phyloP scores from a whole-genome alignment of 2,113 vertebrate species.

The Campylomormyrus tamandua region DNA sequence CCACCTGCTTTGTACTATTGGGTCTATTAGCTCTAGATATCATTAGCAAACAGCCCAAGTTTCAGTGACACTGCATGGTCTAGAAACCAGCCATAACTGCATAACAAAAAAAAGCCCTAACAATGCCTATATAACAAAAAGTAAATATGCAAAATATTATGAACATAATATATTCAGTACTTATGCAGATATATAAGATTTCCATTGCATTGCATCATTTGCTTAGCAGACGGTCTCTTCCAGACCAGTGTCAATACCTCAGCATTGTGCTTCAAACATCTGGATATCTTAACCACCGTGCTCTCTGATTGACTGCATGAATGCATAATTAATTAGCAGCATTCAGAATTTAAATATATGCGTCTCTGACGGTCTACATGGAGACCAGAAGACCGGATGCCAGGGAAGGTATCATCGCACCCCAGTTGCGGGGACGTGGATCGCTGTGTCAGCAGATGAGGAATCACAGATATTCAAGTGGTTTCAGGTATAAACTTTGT shows the following conservation, averaged over 20 bases:
- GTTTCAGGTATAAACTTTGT: not conserved
- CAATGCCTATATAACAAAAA: slow-evolving; percentile 1
- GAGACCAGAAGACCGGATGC: not conserved
- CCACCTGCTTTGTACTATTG: not conserved
- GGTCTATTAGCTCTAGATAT: not conserved
- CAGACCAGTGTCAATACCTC: slow-evolving; percentile 6
- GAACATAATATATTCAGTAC: not conserved
- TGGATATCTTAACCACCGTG: not conserved
- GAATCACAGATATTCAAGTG: not conserved
- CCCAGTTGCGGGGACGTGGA: not conserved
- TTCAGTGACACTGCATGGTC: not conserved
- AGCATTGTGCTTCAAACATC: not conserved
- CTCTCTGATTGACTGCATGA: not conserved
- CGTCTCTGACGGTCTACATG: not conserved
- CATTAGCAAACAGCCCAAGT: not conserved
- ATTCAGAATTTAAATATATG: not conserved
- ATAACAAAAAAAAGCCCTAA: not conserved
- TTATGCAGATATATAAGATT: not conserved
- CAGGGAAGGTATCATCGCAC: not conserved
- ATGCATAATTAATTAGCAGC: not conserved
- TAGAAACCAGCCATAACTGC: not conserved
- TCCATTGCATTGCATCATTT: slow-evolving; percentile 7
- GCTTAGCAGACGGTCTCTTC: not conserved
- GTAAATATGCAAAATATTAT: not conserved
- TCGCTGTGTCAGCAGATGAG: not conserved